A percentile compares a stretch with the other conserved stretches of the same genome.
Conservation (phyloP, 2,113 vertebrate genomes). For the Redunca redunca region DNA sequence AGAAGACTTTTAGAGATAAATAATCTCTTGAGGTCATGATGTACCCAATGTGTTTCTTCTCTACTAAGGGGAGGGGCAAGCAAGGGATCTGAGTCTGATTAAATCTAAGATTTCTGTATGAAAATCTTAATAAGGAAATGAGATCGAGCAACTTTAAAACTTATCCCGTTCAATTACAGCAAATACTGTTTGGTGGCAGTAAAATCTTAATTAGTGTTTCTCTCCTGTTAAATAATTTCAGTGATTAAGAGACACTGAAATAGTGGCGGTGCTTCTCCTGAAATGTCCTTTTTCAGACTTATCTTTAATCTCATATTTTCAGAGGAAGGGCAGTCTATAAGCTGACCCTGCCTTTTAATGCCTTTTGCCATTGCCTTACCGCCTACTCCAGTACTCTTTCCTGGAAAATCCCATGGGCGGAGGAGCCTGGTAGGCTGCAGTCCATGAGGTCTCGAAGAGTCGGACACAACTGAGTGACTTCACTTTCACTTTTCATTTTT, state of each 20-base stretch:
- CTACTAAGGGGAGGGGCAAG: neutral
- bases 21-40: constrained; percentile 61
- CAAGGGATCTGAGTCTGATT: neutral
- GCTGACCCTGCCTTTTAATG: constrained; percentile 46
- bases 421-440: too few species aligned
- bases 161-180: neutral
- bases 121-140: constrained; percentile 59
- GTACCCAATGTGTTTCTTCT: constrained; percentile 64
- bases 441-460: too few species aligned
- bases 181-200: constrained; percentile 64
- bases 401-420: too few species aligned
- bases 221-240: constrained; percentile 56
- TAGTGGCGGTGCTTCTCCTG: constrained; percentile 23
- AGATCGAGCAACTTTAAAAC: constrained; percentile 61
- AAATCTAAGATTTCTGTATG: constrained; percentile 57
- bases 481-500: too few species aligned
- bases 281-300: neutral
- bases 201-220: constrained; percentile 73
- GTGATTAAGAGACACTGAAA: constrained; percentile 33
- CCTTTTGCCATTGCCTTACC: constrained; percentile 51
- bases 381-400: too few species aligned
- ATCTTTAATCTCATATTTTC: constrained; percentile 39
- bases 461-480: too few species aligned
- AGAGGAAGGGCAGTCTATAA: constrained; percentile 28
- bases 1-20: constrained; percentile 76